Percentiles rank a stretch among this genome's conserved stretches.
Evolutionary conservation across 2,797 vertebrate species (phyloP).

Genomic region (Taenioides sp.): DNA sequence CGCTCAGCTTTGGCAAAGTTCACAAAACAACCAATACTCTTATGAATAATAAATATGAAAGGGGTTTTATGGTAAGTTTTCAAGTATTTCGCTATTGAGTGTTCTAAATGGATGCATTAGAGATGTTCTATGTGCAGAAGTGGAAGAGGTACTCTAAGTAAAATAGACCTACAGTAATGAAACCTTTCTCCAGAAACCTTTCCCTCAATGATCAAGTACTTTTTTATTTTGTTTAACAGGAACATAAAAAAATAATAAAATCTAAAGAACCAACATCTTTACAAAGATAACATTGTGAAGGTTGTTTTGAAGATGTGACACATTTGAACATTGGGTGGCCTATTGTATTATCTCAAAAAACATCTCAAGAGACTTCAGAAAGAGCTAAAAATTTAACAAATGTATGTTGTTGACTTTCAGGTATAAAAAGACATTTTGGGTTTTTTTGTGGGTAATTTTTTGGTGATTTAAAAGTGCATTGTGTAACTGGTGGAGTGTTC

Average conservation of each 20-base stretch:
- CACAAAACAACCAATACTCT: conserved; percentile 19
- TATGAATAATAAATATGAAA: conserved; percentile 33
- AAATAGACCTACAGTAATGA: no score
- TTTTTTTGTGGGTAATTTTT: no score
- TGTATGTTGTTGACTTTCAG: no score
- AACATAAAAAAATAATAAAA: conserved; percentile 5
- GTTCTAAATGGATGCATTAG: conserved; percentile 67
- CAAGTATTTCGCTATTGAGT: conserved; percentile 30
- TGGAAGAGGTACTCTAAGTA: neutral
- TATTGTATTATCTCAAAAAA: neutral
- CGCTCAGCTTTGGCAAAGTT: conserved; percentile 18
- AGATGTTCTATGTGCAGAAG: conserved; percentile 50
- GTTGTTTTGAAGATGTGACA: no score
- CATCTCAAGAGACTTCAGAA: no score
- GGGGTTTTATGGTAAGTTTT: conserved; percentile 20
- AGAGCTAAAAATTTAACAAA: no score
- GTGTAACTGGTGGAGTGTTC: no score
- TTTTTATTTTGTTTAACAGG: neutral
- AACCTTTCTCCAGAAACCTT: neutral
- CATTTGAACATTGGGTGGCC: no score
- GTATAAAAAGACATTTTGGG: no score
- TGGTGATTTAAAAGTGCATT: neutral
- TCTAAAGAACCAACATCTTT: conserved; percentile 5
- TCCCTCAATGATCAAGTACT: neutral
- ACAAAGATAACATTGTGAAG: neutral